Percentiles rank a stretch among this genome's conserved stretches.
These are phyloP conservation scores for Acronicta psi DNA, from an alignment of 2,888 invertebrate genomes.

Conservation along the genomic window DNA sequence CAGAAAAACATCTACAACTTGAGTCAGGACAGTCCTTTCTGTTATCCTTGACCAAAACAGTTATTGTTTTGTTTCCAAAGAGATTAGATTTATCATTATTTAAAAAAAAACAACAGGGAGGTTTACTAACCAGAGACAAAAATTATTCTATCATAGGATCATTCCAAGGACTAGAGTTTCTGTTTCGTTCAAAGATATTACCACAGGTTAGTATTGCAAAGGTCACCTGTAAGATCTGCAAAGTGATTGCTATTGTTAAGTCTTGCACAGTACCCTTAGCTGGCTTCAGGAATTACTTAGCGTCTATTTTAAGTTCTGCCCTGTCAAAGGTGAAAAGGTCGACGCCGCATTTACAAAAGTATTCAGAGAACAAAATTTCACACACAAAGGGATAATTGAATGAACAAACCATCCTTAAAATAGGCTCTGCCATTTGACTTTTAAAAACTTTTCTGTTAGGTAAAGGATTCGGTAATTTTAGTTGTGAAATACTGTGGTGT, in stretches of 20 bases:
- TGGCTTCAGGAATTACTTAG: slow-evolving; percentile 37
- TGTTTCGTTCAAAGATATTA: too few species aligned
- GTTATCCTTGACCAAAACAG: too few species aligned
- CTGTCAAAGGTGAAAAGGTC: slow-evolving; percentile 18
- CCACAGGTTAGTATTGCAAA: too few species aligned
- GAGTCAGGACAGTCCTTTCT: too few species aligned
- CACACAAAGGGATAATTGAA: slow-evolving; percentile 3
- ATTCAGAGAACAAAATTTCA: slow-evolving; percentile 10
- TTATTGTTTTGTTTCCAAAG: too few species aligned
- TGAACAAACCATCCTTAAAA: slow-evolving; percentile 1
- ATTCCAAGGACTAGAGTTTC: too few species aligned
- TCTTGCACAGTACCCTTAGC: slow-evolving; percentile 4
- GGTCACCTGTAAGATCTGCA: not conserved
- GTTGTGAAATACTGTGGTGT: not conserved
- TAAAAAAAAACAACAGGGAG: too few species aligned
- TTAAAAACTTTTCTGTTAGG: not conserved
- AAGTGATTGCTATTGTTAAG: slow-evolving; percentile 18
- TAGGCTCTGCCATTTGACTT: not conserved
- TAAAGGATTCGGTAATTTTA: not conserved
- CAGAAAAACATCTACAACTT: too few species aligned
- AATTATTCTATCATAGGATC: too few species aligned
- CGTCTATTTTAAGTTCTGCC: slow-evolving; percentile 16
- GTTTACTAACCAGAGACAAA: too few species aligned
- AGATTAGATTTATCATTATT: too few species aligned
- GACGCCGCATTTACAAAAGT: slow-evolving; percentile 5